Evolutionary conservation across 2,888 invertebrate species (phyloP), one percentile per base, ranked within the genome.

Genomic region (Tetanocera ferruginea): DNA sequence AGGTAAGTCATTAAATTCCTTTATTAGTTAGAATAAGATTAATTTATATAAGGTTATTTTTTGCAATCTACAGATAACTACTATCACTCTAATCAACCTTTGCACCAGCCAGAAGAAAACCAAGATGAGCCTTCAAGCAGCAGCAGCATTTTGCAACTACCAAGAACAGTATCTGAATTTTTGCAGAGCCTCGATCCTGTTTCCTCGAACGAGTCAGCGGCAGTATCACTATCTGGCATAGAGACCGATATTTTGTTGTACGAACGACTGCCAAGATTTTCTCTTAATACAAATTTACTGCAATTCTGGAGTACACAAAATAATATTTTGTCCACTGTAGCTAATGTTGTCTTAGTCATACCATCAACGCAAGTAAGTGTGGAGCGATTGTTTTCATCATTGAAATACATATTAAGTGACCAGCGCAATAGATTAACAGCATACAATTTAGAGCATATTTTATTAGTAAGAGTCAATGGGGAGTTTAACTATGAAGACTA

Each of bases 281-380:
- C 77, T 1, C 37, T 79, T 14, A 34, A 77, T 14, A 31, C 71
- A 9, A 80, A 79, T 55, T 66, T 81, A 14, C 60, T 81, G 51
- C 75, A 81, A 9, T 81, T 79, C 78, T 81, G 81, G 81, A 69
- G 23, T 25, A 34, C 43, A 55, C 80, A 80, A 76, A 78, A 75
- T n/a, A 79, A 75, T 66, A 17, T 66, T 4, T 25, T 81, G 67
- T 43, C 76, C 43, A 62, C 31, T 57, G 51, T 80, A 66, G 79
- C 79, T 28, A 25, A 79, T 9, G 60, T 78, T 11, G 57, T 80
- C 17, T 55, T 79, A 49, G 77, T 79, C 23, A 78, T 80, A 72
- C 80, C 79, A 49, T 76, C 73, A 3, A 78, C 80, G 1, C 80
- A 80, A 80, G 79, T 79, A n/a, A 81, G 81, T 70, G 76, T 78